Evolutionary conservation across 2,113 vertebrate genomes (phyloP).

Genomic region (Alces alces): DNA sequence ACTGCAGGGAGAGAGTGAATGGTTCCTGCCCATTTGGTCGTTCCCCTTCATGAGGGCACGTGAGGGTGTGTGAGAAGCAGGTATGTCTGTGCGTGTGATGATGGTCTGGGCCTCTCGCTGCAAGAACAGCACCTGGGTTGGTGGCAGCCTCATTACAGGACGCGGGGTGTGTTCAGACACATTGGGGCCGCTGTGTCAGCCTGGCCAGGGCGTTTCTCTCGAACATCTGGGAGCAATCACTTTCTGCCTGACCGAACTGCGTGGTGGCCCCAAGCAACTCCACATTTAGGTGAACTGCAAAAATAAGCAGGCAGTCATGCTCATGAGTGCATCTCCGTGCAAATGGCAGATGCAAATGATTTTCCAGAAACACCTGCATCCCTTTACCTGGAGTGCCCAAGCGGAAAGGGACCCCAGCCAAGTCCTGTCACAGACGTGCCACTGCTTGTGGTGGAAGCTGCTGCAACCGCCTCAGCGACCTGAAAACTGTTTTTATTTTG

Average conservation of each 20-base stretch:
- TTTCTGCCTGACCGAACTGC: constrained; percentile 27
- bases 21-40: fast-evolving
- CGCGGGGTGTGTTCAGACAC: background rate
- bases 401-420: background rate
- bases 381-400: background rate
- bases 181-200: constrained; percentile 40
- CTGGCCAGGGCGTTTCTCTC: constrained; percentile 28
- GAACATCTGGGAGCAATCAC: constrained; percentile 70
- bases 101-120: background rate
- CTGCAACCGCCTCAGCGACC: background rate
- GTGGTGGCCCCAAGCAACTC: constrained; percentile 41
- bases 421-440: background rate
- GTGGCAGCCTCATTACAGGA: background rate
- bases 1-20: background rate
- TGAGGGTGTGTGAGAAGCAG: background rate
- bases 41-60: background rate
- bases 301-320: background rate
- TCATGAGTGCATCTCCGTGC: fast-evolving
- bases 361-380: background rate
- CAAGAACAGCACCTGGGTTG: background rate
- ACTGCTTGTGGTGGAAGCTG: background rate
- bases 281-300: constrained; percentile 23
- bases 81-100: background rate
- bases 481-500: background rate
- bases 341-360: background rate